A percentile compares a stretch with the other conserved stretches of the same genome.
These are phyloP conservation scores for Basileuterus tristriatus DNA, from an alignment of 2,797 vertebrate genomes.

Conservation along the genomic window DNA sequence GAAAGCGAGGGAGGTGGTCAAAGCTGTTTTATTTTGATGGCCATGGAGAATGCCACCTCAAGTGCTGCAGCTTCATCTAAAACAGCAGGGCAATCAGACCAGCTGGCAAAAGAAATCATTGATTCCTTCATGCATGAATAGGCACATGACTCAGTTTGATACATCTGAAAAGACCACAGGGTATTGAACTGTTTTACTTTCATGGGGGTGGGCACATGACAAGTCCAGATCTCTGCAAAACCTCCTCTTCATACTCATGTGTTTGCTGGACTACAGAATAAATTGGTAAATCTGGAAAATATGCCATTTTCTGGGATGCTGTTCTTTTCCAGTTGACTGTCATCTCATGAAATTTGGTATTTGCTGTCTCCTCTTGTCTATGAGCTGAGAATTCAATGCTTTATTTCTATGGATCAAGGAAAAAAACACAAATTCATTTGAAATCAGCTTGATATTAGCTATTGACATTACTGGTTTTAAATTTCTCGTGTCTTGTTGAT, in stretches of 20 bases:
- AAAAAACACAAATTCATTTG: background rate
- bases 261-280: background rate
- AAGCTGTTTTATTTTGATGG: background rate
- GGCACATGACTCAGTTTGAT: background rate
- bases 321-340: background rate
- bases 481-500: background rate
- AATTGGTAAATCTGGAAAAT: background rate
- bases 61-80: background rate
- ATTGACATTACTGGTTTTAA: background rate
- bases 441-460: background rate
- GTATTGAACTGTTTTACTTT: background rate
- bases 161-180: background rate
- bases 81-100: background rate
- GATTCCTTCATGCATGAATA: background rate
- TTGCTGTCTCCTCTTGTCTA: background rate
- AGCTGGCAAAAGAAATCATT: background rate
- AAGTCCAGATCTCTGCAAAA: background rate
- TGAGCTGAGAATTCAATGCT: background rate
- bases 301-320: background rate
- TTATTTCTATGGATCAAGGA: background rate
- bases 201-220: background rate
- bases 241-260: background rate
- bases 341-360: background rate
- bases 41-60: background rate
- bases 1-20: background rate